A percentile compares a stretch with the other conserved stretches of the same genome.
Conservation (phyloP, 2,888 invertebrate species). For the Meteorus colon region DNA sequence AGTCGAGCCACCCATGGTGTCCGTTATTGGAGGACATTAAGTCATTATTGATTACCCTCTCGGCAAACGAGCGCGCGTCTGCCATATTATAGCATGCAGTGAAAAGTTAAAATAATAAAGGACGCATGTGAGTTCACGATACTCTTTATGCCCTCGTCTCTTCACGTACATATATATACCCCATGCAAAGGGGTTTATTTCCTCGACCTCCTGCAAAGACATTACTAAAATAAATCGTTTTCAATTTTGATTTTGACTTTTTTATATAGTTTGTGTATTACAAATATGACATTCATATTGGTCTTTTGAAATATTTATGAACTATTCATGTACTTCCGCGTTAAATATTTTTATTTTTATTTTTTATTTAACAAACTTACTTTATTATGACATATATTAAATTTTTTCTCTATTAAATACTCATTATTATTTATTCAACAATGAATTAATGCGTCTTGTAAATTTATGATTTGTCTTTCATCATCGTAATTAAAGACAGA, state of each 20-base stretch:
- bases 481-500: too few relatives aligned
- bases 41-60: slow-evolving; percentile 67
- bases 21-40: slow-evolving; percentile 71
- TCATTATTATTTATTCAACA: too few relatives aligned
- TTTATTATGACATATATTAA: too few relatives aligned
- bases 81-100: slow-evolving; percentile 40
- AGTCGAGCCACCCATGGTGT: slow-evolving; percentile 70
- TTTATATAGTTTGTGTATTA: slow-evolving; percentile 10
- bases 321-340: too few relatives aligned
- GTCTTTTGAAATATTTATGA: neutral
- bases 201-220: slow-evolving; percentile 53
- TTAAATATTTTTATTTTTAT: too few relatives aligned
- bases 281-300: neutral
- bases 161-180: slow-evolving; percentile 45
- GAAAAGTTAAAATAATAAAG: slow-evolving; percentile 49
- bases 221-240: slow-evolving; percentile 61
- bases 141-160: slow-evolving; percentile 50
- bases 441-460: too few relatives aligned
- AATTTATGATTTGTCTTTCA: too few relatives aligned
- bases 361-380: too few relatives aligned
- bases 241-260: slow-evolving; percentile 44
- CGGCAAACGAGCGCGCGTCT: slow-evolving; percentile 36
- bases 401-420: too few relatives aligned
- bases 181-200: slow-evolving; percentile 52
- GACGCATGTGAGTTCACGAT: slow-evolving; percentile 46